Base-by-base conservation (phyloP, 1,140 invertebrate species). In the Drosophila mojavensis region DNA sequence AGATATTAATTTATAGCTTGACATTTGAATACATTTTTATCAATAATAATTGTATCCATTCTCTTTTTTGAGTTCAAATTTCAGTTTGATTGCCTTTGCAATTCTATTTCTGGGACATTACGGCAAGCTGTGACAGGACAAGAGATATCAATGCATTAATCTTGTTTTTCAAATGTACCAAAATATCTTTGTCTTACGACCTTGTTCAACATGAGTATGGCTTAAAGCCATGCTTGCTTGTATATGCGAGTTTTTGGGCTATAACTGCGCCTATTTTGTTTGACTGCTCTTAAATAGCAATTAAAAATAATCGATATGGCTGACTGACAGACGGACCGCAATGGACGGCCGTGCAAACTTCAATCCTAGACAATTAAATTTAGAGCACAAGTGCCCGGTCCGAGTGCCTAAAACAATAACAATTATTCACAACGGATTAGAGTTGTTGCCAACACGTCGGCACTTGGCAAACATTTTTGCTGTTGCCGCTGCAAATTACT, bases 381-480 rank as follows among this genome's bases (percentile, higher is more conserved):
- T 80, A 63, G 74, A 78, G 62, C 53, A 48, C 53, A 60, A 78
- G 43, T 51, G 41, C 63, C 67, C 36, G 17, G 45, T 26, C 61
- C 43, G 47, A 62, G 67, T 17, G 17, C 64, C 80, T 77, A 63
- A 88, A 89, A 84, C 84, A 70, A 88, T 89, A 84, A 81, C 85
- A 81, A 89, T 89, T 89, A 89, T 84, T 89, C 84, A 88, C 84
- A 83, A 84, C 79, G 84, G 84, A 84, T 89, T 89, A 84, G 62
- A 78, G 78, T 71, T 89, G 84, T 89, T 76, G 81, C 64, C 78
- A 81, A 85, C 82, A 86, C 75, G 81, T 85, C 81, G 84, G 66
- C 84, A 88, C 78, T 81, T 89, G 84, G 73, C 62, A 63, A 76
- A 59, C 77, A 60, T 58, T 58, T 68, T 58, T 75, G 63, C 62